A percentile compares a stretch with the other conserved stretches of the same genome.
Evolutionary conservation across 2,888 invertebrate species (phyloP).

Genomic region (Drosophila conformis): DNA sequence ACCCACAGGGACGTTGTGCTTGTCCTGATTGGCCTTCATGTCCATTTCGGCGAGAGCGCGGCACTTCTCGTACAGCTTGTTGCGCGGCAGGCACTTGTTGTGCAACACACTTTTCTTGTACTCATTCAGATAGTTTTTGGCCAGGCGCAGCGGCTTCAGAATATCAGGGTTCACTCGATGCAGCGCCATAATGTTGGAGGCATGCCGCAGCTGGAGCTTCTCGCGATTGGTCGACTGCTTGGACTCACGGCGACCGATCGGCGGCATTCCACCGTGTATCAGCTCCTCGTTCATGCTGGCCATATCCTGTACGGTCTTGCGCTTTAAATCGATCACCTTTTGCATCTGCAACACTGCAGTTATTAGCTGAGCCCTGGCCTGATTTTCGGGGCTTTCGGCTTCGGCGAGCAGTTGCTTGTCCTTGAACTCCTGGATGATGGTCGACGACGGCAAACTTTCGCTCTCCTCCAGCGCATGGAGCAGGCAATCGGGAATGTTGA

Average conservation of each 20-base stretch:
- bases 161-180: conserved; percentile 53
- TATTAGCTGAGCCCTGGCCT: conserved; percentile 16
- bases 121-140: conserved; percentile 29
- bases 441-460: conserved; percentile 11
- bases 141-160: conserved; percentile 36
- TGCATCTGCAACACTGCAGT: conserved; percentile 44
- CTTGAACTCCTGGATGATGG: conserved; percentile 24
- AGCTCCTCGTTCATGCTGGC: conserved; percentile 45
- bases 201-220: conserved; percentile 46
- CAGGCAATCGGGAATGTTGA: conserved; percentile 35
- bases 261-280: neutral
- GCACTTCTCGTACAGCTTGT: conserved; percentile 39
- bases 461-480: conserved; percentile 31
- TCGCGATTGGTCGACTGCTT: conserved; percentile 32
- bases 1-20: conserved; percentile 2
- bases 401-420: neutral
- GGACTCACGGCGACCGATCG: conserved; percentile 38
- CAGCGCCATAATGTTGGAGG: conserved; percentile 38
- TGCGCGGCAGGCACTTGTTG: neutral
- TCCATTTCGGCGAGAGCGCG: conserved; percentile 54
- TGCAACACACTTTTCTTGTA: conserved; percentile 24
- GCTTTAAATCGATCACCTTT: conserved; percentile 37
- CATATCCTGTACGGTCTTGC: conserved; percentile 43
- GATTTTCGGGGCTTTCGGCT: neutral
- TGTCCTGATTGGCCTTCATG: conserved; percentile 10